Base-by-base conservation (phyloP, 2,797 vertebrate species). In the Scyliorhinus canicula region DNA sequence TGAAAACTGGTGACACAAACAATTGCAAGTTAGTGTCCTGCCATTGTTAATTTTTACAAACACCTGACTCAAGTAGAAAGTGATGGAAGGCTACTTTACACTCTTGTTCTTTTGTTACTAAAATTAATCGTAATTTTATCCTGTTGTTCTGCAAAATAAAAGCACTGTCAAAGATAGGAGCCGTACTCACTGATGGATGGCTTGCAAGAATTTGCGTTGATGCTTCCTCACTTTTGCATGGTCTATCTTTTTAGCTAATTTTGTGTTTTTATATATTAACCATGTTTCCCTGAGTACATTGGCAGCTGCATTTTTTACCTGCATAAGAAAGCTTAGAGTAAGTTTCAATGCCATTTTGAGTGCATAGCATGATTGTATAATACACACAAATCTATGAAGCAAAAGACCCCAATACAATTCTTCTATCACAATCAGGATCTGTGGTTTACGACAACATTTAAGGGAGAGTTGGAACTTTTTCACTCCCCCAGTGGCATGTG, bases 251-350 rank as follows among this genome's bases (percentile, higher is more conserved):
- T 99, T 98, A 96, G 99, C 99, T 96, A 99, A 98, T 97, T 99
- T 99, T 97, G 99, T 99, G 96, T 98, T 99, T 98, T 99, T 99
- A 97, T 99, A 99, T 98, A 99, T 99, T 97, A 99, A 98, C 99
- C 99, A 99, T 96, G 99, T 99, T 99, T 99, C 99, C 99, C 99
- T 99, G 99, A 99, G 99, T 98, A 99, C 99, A 96, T 99, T 99
- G 97, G 99, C 99, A 96, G 99, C 99, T 97, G 99, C 99, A 96
- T 99, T 99, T 98, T 99, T 99, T 96, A 99, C 99, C 99, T 99
- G 96, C 96, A 85, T n/a, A 26, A n/a, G 31, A 74, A 85, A 95
- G 31, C n/a, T 82, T 28, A 35, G 35, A 47, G 55, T 86, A 47
- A 47, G 57, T 67, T 95, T 95, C 31, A 47, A 28, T 35, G 50